Conservation (phyloP, 2,113 vertebrate species). For the Nothocercus julius region DNA sequence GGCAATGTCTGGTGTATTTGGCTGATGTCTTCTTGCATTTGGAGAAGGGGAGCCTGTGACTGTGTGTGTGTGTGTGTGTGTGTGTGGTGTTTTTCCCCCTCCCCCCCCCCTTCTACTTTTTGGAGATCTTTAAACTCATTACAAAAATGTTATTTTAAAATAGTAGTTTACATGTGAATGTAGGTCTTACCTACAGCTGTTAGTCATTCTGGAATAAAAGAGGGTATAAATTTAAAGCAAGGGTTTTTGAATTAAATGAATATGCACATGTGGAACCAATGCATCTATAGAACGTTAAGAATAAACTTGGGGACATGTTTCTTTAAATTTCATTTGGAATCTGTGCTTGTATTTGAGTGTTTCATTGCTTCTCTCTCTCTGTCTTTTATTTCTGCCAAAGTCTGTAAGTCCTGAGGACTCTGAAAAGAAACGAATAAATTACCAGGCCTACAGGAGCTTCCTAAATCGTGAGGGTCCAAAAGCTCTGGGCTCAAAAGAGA, state of each 20-base stretch:
- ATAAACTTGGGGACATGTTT: neutral
- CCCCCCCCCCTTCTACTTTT: no score
- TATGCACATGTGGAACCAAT: neutral
- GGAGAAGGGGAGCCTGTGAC: neutral
- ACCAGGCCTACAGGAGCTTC: constrained; percentile 89
- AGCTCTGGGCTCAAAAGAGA: constrained; percentile 95
- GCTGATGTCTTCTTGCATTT: neutral
- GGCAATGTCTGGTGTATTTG: neutral
- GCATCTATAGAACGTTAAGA: neutral
- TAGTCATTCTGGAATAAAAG: neutral
- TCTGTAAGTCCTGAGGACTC: constrained; percentile 88
- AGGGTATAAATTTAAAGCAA: neutral
- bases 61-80: no score
- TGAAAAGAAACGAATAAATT: constrained; percentile 89
- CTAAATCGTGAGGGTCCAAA: constrained; percentile 95
- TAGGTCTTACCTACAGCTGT: neutral
- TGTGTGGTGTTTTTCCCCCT: no score
- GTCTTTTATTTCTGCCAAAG: constrained; percentile 28
- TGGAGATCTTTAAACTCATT: no score
- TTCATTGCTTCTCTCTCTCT: neutral
- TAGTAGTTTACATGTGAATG: neutral
- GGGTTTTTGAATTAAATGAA: neutral
- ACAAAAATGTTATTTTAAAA: no score
- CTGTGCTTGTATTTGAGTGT: neutral
- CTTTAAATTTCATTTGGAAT: neutral